Evolutionary conservation across 2,888 invertebrate species (phyloP), one percentile per base, ranked within the genome.

Genomic region (Cryptosula pallasiana): DNA sequence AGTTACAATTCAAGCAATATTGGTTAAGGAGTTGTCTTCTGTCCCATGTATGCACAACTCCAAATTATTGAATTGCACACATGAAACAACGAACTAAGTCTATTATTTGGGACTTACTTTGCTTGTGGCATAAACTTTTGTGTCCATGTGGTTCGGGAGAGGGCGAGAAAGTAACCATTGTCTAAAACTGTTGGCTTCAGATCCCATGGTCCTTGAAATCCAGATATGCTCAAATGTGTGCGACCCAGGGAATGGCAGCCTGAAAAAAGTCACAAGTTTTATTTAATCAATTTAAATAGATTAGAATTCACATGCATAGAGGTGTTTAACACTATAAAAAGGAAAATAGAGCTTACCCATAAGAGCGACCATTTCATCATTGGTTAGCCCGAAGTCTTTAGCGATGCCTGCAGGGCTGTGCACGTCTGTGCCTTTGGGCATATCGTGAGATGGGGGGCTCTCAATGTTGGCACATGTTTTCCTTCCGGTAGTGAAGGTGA

Each of bases 141-240:
- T 27, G 63, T 32, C 32, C 29, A 63, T 32, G 13, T 16, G 5
- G 32, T n/a, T 2, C 27, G 27, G 32, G 63, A 29, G 5, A 63
- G 2, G 5, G 63, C 63, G 2, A 16, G 5, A 63, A 29, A 63
- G 34, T 63, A 63, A 16, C 63, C 63, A 32, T 27, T 27, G 34
- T 63, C 34, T 27, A 63, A 5, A 27, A 63, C 63, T 3, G 32
- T 27, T 27, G 63, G 63, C 2, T 2, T 32, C 29, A 63, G 63
- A n/a, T 63, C 63, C 63, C 63, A 63, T 63, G 63, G 63, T 5
- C 63, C 63, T 5, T 63, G 5, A 32, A 63, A 63, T 13, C 63
- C 63, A 32, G 63, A 13, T 5, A 63, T n/a, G n/a, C n/a, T 32
- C 9, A n/a, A 2, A 32, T 63, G 63, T 3, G 29, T 27, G 25